A percentile compares a stretch with the other conserved stretches of the same genome.
These are phyloP conservation scores for Labeo catla DNA, from an alignment of 2,113 vertebrate species.

Conservation along the genomic window DNA sequence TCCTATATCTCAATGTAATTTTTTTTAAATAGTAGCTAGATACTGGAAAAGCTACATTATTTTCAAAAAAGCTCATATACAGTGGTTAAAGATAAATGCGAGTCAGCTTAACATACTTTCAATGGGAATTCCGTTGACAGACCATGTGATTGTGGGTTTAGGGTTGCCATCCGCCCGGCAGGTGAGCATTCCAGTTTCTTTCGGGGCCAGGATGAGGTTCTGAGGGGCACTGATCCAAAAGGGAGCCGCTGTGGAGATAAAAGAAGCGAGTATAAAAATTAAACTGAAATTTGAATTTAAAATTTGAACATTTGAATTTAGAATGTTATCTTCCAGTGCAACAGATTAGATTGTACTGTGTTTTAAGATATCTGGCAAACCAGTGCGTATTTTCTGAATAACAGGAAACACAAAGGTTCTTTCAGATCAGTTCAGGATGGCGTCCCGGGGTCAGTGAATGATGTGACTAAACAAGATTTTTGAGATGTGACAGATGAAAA, in stretches of 20 bases:
- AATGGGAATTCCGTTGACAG: slow-evolving; percentile 87
- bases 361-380: not conserved
- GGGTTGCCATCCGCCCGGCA: slow-evolving; percentile 91
- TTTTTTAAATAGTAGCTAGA: not conserved
- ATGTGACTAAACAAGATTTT: slow-evolving; percentile 22
- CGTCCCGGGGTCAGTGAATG: slow-evolving; percentile 20
- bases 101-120: slow-evolving; percentile 79
- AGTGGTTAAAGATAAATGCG: not conserved
- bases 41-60: not conserved
- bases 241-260: slow-evolving; percentile 82
- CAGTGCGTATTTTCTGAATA: not conserved
- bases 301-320: not conserved
- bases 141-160: slow-evolving; percentile 88
- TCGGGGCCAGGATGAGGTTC: slow-evolving; percentile 93
- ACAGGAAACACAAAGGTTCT: not conserved
- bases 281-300: not conserved
- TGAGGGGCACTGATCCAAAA: slow-evolving; percentile 92
- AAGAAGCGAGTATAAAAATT: not conserved
- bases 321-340: not conserved
- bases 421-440: slow-evolving; percentile 1
- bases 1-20: not conserved
- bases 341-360: not conserved
- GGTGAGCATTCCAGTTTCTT: slow-evolving; percentile 87
- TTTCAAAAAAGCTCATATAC: not conserved
- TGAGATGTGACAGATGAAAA: slow-evolving; percentile 5